phyloP scores from a whole-genome alignment of 2,797 vertebrate species.

The Siniperca scherzeri region DNA sequence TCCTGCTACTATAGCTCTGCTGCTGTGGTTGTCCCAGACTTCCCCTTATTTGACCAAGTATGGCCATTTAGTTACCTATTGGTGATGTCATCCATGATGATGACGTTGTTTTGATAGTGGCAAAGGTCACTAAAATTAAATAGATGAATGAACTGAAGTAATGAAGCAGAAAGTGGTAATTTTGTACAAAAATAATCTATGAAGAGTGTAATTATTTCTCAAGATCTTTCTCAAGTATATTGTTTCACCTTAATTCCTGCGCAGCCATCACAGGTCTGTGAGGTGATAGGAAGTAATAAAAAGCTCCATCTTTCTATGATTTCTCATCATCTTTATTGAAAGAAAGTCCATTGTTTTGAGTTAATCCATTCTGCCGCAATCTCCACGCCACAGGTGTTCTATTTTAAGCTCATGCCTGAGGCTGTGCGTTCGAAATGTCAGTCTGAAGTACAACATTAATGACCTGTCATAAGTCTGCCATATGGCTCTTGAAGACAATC shows the following conservation, averaged over 20 bases:
- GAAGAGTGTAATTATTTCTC: constrained; percentile 11
- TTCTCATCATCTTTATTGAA: constrained; percentile 27
- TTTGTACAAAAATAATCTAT: not conserved
- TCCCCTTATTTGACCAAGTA: not conserved
- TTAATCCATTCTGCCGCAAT: constrained; percentile 42
- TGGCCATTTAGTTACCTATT: not conserved
- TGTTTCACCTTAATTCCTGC: not conserved
- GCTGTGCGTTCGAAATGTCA: constrained; percentile 52
- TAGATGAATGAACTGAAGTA: not conserved
- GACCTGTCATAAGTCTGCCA: constrained; percentile 21
- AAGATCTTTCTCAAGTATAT: not conserved
- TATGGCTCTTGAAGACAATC: constrained; percentile 4
- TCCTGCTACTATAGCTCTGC: too few relatives aligned
- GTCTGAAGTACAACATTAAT: constrained; percentile 39
- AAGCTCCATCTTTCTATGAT: not conserved
- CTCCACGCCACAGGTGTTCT: constrained; percentile 38
- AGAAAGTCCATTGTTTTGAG: constrained; percentile 41
- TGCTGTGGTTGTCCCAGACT: too few relatives aligned
- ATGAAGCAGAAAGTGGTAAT: not conserved
- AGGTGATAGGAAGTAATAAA: constrained; percentile 16
- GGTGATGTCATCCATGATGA: too few relatives aligned
- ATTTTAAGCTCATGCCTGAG: constrained; percentile 33
- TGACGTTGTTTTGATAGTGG: not conserved
- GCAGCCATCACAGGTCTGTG: not conserved
- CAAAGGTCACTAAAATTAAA: not conserved